phyloP scores from a whole-genome alignment of 2,888 invertebrate species.

The Notodonta dromedarius region DNA sequence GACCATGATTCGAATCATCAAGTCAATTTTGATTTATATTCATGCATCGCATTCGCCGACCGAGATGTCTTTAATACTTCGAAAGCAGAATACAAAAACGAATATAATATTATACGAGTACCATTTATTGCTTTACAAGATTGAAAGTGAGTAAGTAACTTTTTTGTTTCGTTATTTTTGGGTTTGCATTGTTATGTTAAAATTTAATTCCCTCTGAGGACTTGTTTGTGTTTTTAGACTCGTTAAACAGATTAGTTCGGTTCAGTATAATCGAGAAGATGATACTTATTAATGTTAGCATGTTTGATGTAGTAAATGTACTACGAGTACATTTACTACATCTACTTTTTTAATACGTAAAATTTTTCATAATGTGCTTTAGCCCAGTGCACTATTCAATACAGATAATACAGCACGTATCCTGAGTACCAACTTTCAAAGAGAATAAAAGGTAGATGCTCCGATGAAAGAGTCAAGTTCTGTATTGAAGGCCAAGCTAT shows the following conservation, averaged over 20 bases:
- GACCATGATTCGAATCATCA: constrained; percentile 60
- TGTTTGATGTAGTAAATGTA: no score
- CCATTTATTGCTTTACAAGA: constrained; percentile 36
- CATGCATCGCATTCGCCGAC: constrained; percentile 56
- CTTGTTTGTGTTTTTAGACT: no score
- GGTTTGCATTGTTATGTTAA: no score
- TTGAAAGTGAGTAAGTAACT: constrained; percentile 18
- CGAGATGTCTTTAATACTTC: constrained; percentile 45
- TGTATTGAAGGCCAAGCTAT: constrained; percentile 70
- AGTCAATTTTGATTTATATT: constrained; percentile 70
- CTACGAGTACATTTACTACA: no score
- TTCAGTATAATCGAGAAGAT: no score
- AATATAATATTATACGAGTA: constrained; percentile 32
- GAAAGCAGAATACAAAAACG: constrained; percentile 45
- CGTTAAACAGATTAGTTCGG: no score
- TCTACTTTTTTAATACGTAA: no score
- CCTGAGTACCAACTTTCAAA: neutral
- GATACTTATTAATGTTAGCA: no score
- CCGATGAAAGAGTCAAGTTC: constrained; percentile 34
- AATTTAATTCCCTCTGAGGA: no score
- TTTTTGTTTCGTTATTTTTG: constrained; percentile 14
- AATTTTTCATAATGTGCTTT: no score
- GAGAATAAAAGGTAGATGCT: constrained; percentile 3
- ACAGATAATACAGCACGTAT: neutral
- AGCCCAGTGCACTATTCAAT: neutral